phyloP scores from a whole-genome alignment of 92 coral and sea anemone genomes.

The Phymanthus crucifer region DNA sequence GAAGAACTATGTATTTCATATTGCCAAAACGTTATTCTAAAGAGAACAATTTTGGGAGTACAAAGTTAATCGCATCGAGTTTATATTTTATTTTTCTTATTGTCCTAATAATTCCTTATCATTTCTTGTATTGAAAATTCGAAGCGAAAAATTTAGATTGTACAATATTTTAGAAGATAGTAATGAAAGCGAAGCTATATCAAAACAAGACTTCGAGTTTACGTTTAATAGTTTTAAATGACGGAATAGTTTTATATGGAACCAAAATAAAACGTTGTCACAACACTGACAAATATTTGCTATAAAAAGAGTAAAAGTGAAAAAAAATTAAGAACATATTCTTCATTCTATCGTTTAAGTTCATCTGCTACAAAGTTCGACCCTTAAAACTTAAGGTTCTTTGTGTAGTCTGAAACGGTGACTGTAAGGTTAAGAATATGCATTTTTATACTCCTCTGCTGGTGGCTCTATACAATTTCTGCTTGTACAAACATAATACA shows the following conservation, averaged over 20 bases:
- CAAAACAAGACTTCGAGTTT: background rate
- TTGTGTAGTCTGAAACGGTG: background rate
- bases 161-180: background rate
- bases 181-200: background rate
- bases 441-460: background rate
- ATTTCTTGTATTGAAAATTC: background rate
- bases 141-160: background rate
- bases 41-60: background rate
- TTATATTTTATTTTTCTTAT: too few relatives aligned
- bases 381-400: background rate
- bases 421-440: background rate
- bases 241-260: background rate
- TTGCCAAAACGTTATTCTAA: background rate
- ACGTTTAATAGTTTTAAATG: background rate
- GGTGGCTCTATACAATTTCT: background rate
- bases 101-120: background rate
- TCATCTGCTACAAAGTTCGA: background rate
- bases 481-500: constrained; percentile 1
- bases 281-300: background rate
- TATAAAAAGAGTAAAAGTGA: background rate
- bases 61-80: background rate
- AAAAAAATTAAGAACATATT: background rate
- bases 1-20: too few relatives aligned
- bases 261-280: background rate
- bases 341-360: background rate